These are phyloP conservation scores for Ambastaia sidthimunki DNA, from an alignment of 2,797 vertebrate species.

Conservation along the genomic window DNA sequence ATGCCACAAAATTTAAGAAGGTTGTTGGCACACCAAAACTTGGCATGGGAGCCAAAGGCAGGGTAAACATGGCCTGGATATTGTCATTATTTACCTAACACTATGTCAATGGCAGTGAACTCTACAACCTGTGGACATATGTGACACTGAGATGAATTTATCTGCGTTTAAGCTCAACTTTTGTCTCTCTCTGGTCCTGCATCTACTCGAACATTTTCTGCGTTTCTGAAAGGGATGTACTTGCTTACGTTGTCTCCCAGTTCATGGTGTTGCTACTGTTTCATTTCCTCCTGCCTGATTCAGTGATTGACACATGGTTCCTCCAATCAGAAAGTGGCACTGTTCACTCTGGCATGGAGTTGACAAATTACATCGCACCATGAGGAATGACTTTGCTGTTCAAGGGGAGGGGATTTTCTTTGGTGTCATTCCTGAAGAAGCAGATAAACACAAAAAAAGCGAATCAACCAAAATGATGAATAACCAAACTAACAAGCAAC, in stretches of 20 bases:
- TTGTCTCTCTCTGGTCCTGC: conserved; percentile 70
- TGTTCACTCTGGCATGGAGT: conserved; percentile 69
- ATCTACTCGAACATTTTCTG: conserved; percentile 78
- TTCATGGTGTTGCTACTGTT: conserved; percentile 78
- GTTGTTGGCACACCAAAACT: conserved; percentile 79
- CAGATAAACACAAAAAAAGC: conserved; percentile 80
- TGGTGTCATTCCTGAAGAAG: conserved; percentile 80
- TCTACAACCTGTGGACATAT: conserved; percentile 78
- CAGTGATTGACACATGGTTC: conserved; percentile 71
- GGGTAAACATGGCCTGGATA: conserved; percentile 78
- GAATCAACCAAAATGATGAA: conserved; percentile 87
- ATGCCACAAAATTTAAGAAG: conserved; percentile 83
- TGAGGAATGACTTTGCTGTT: conserved; percentile 72
- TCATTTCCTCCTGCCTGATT: conserved; percentile 78
- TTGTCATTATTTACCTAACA: conserved; percentile 80
- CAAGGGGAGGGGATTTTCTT: conserved; percentile 72
- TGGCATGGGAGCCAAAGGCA: conserved; percentile 77
- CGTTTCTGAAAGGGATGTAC: conserved; percentile 80
- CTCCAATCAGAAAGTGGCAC: conserved; percentile 74
- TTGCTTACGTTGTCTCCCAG: conserved; percentile 77
- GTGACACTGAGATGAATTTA: conserved; percentile 76
- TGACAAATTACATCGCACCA: conserved; percentile 67
- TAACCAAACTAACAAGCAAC: conserved; percentile 85
- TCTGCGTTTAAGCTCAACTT: conserved; percentile 75
- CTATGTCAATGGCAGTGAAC: conserved; percentile 79